Base-by-base conservation (phyloP, 2,888 invertebrate species). In the Drosophila pegasa region DNA sequence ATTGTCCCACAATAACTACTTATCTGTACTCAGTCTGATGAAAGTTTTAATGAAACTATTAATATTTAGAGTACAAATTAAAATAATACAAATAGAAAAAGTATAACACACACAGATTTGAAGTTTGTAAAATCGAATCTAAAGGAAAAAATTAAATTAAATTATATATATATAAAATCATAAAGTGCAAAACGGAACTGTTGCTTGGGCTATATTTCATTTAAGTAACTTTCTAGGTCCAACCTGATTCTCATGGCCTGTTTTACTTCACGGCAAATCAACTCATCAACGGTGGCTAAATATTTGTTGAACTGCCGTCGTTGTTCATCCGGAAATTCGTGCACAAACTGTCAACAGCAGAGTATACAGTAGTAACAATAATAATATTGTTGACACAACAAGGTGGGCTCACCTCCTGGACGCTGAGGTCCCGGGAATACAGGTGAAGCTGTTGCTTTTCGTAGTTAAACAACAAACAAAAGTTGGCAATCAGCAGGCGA, bases 251-350 rank as follows among this genome's bases (percentile, higher is more conserved):
- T 81, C 76, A 91, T 87, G 18, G 91, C 82, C 58, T 80, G 63
- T 1, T 88, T 84, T 41, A 91, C 81, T 79, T 91, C 90, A 10
- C 72, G 69, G 63, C 74, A 78, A 67, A 92, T 86, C 56, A 92
- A 52, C 25, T 83, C 75, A 64, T 91, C 91, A 41, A 92, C 85
- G 56, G 79, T 86, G 90, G 92, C 90, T 66, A 93, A 93, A 86
- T 94, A 94, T 43, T 92, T 93, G 6, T 93, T 93, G 92, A 93
- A 94, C 75, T 93, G 93, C 43, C 74, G 71, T 14, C 91, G 91
- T 82, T 93, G 94, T 62, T 90, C 92, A 71, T 93, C 71, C 25
- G 90, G 89, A 71, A 84, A 89, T 31, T 82, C 73, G 14, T 75
- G 71, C 20, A 90, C 71, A 62, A 91, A 89, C 90, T 90, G 68